These are phyloP conservation scores for Acrossocheilus fasciatus DNA, from an alignment of 2,797 vertebrate species.

Conservation along the genomic window DNA sequence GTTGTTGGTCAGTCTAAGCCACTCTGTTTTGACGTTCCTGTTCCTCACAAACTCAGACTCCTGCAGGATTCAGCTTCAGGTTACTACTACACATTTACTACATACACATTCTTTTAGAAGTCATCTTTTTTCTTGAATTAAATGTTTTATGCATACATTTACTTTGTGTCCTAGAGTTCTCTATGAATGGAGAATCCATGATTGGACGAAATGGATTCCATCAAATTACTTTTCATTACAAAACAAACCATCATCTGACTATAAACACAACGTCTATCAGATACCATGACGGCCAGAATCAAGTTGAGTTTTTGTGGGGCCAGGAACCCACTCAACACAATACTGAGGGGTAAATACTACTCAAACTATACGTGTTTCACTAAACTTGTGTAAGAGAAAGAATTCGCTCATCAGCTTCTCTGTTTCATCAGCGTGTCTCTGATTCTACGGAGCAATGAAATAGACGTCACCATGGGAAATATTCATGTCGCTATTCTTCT, in stretches of 20 bases:
- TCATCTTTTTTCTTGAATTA: background rate
- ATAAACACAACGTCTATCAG: conserved; percentile 53
- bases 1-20: conserved; percentile 57
- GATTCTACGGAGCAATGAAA: conserved; percentile 56
- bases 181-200: conserved; percentile 72
- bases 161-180: conserved; percentile 63
- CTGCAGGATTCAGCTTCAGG: conserved; percentile 67
- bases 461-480: conserved; percentile 64
- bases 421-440: conserved; percentile 66
- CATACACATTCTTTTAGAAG: background rate
- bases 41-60: conserved; percentile 62
- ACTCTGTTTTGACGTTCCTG: conserved; percentile 73
- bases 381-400: background rate
- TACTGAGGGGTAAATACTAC: conserved; percentile 61
- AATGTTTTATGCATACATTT: background rate
- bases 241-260: conserved; percentile 52
- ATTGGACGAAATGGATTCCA: conserved; percentile 62
- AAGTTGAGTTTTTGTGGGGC: background rate
- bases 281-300: conserved; percentile 47
- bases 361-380: background rate
- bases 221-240: conserved; percentile 64
- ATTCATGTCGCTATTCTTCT: conserved; percentile 65
- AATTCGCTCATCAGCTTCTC: background rate
- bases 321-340: conserved; percentile 10
- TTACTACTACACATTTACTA: conserved; percentile 39